These are phyloP conservation scores for Ceramica pisi DNA, from an alignment of 2,888 invertebrate genomes.

Conservation along the genomic window DNA sequence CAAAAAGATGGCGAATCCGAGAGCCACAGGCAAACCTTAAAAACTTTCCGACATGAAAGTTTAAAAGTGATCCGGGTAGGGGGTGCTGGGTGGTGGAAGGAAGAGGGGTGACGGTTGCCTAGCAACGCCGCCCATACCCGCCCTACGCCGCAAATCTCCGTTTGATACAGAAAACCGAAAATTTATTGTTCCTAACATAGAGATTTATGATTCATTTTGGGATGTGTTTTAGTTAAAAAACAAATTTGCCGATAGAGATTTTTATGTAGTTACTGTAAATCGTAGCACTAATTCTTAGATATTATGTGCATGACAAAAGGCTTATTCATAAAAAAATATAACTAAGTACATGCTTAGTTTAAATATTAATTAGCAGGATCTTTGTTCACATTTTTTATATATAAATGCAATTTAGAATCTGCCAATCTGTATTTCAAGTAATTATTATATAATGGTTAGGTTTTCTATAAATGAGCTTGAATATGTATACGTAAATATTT, in stretches of 20 bases:
- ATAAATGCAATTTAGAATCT: too few relatives aligned
- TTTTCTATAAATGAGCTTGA: too few relatives aligned
- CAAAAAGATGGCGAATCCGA: conserved; percentile 86
- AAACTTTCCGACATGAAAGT: conserved; percentile 91
- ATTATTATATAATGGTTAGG: too few relatives aligned
- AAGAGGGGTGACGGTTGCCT: conserved; percentile 79
- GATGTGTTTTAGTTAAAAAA: conserved; percentile 16
- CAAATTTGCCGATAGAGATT: background rate
- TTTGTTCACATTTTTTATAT: too few relatives aligned
- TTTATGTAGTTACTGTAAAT: background rate
- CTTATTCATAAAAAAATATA: background rate
- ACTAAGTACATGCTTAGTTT: too few relatives aligned
- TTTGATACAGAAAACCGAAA: conserved; percentile 84
- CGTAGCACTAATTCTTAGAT: background rate
- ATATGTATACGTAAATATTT: too few relatives aligned
- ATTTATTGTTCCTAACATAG: conserved; percentile 84
- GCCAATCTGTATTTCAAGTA: too few relatives aligned
- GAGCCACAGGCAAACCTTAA: conserved; percentile 89
- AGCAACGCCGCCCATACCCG: conserved; percentile 85
- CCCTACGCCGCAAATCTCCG: conserved; percentile 88
- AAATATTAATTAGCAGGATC: too few relatives aligned
- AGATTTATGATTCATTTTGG: conserved; percentile 72
- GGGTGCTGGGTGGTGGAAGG: conserved; percentile 62
- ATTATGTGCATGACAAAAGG: background rate
- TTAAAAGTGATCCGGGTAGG: conserved; percentile 88